Conservation (phyloP, 2,888 invertebrate genomes). For the Boloria euphrosyne region DNA sequence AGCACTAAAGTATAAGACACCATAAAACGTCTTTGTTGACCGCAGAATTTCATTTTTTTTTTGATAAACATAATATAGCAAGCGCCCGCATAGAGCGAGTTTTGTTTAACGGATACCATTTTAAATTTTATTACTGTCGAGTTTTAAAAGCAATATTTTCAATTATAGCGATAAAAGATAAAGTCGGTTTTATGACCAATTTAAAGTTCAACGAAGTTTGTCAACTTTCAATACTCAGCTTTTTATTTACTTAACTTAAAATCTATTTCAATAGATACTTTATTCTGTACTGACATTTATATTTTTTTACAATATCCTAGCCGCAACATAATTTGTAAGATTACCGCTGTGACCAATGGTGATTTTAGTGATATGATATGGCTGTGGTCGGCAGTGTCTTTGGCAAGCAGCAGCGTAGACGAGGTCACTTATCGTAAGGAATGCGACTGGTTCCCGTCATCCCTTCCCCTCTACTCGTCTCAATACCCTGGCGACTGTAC, state of each 20-base stretch:
- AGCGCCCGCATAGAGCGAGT: conserved; percentile 64
- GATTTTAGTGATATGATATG: conserved; percentile 43
- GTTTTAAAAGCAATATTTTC: conserved; percentile 51
- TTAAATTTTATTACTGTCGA: conserved; percentile 61
- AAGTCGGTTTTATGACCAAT: conserved; percentile 24
- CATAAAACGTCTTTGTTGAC: conserved; percentile 24
- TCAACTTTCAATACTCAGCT: conserved; percentile 3
- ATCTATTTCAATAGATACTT: background rate
- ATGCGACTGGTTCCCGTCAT: conserved; percentile 55
- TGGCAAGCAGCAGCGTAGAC: conserved; percentile 44
- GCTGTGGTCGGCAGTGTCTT: conserved; percentile 43
- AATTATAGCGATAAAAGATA: conserved; percentile 41
- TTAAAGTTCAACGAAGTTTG: conserved; percentile 21
- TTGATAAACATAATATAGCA: conserved; percentile 44
- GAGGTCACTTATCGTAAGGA: conserved; percentile 47
- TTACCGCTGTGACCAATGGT: conserved; percentile 31
- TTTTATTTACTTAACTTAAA: conserved; percentile 1
- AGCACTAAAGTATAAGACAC: background rate
- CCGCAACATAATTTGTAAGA: background rate
- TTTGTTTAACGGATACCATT: conserved; percentile 52
- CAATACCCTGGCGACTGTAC: conserved; percentile 41
- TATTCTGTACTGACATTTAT: too few relatives aligned
- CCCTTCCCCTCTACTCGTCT: conserved; percentile 43
- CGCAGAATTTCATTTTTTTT: conserved; percentile 51
- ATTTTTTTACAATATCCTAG: too few relatives aligned